Evolutionary conservation across 2,113 vertebrate species (phyloP), one percentile per base, ranked within the genome.

Genomic region (Campylomormyrus numenius): DNA sequence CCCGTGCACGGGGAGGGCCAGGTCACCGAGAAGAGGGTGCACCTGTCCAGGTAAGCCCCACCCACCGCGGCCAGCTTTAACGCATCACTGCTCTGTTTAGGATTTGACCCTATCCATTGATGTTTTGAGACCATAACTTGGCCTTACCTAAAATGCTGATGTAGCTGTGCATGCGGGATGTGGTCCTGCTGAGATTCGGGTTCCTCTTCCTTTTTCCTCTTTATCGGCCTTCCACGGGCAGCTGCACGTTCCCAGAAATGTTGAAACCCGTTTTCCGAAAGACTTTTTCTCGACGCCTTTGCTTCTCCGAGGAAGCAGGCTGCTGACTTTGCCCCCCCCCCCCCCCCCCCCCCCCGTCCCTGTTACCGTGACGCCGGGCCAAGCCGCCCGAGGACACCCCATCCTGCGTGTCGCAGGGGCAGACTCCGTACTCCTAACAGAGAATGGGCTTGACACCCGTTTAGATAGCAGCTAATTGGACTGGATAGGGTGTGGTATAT

Each of bases 21-120:
- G 92, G 95, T 95, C 93, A 96, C 95, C 0, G 95, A 96, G 91
- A 96, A 96, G 27, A 93, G 96, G 0, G 94, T 96, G 2, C 95
- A 96, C 91, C 94, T 96, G 46, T 96, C 96, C 94, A 96, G 96
- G 96, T 96, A 91, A 87, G 24, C 35, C 17, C n/a, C 1, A 1
- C 19, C 74, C 31, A 46, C 88, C 86, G 52, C 90, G 91, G 21
- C 7, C 80, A 21, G 42, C 19, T 48, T 0, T 48, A 10, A 8
- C 39, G n/a, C 42, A 46, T n/a, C 6, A 39, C 5, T 15, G 35
- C 35, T 80, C 74, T 39, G 35, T 42, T 80, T 80, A 8, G 70
- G 31, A 15, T 77, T 77, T 35, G 70, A 77, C 31, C 70, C 70
- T 6, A 42, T 19, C 62, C 62, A 70, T 42, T 11, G 74, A 3